Percentiles rank a stretch among this genome's conserved stretches.
Conservation (phyloP, 1,140 invertebrate species). For the Drosophila mauritiana region DNA sequence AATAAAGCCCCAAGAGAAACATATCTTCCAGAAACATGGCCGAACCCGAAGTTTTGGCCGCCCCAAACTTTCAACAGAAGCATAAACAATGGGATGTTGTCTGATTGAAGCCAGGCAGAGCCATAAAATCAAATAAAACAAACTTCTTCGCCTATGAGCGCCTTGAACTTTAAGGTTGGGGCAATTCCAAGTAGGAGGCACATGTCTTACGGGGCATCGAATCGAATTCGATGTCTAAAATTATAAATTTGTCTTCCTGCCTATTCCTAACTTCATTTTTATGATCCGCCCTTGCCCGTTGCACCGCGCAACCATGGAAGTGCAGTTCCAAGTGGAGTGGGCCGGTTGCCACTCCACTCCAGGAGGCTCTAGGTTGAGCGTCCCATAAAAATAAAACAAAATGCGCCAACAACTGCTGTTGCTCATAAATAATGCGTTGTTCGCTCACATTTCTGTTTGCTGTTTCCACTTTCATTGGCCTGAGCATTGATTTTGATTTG, state of each 20-base stretch:
- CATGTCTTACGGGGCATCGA: slow-evolving; percentile 38
- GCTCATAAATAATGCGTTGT: slow-evolving; percentile 42
- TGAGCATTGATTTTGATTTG: slow-evolving; percentile 55
- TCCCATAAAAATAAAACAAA: slow-evolving; percentile 58
- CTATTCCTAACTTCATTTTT: slow-evolving; percentile 60
- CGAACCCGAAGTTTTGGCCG: slow-evolving; percentile 37
- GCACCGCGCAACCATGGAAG: background rate
- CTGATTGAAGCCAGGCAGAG: slow-evolving; percentile 54
- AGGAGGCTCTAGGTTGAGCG: slow-evolving; percentile 23
- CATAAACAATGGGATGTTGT: slow-evolving; percentile 67
- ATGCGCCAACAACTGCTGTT: slow-evolving; percentile 47
- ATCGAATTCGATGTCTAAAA: slow-evolving; percentile 66
- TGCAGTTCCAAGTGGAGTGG: slow-evolving; percentile 40
- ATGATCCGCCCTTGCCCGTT: slow-evolving; percentile 33
- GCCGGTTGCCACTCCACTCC: slow-evolving; percentile 44
- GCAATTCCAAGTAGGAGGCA: slow-evolving; percentile 33
- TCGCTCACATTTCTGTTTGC: slow-evolving; percentile 18
- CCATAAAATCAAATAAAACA: slow-evolving; percentile 68
- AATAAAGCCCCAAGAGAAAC: slow-evolving; percentile 48
- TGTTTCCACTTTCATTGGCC: slow-evolving; percentile 45
- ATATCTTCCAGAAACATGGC: slow-evolving; percentile 33
- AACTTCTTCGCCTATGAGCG: slow-evolving; percentile 64
- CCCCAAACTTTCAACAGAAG: slow-evolving; percentile 62
- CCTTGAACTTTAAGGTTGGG: slow-evolving; percentile 72
- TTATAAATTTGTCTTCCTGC: slow-evolving; percentile 63